phyloP scores from a whole-genome alignment of 2,113 vertebrate species.

The Mus pahari region DNA sequence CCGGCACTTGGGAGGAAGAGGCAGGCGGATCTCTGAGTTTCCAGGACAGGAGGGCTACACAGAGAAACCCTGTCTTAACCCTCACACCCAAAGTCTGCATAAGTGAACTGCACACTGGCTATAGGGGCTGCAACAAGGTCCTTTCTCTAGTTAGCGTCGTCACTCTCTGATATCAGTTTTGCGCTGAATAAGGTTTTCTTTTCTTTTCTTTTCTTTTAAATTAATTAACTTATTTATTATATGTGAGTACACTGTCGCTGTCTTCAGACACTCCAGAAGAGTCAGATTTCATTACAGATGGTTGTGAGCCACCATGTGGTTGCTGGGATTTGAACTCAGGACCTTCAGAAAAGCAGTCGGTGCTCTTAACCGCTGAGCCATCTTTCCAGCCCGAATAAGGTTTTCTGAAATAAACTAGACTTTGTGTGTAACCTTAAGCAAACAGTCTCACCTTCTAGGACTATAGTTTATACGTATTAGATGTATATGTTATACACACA shows the following conservation, averaged over 20 bases:
- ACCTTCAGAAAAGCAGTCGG: no score
- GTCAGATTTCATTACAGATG: no score
- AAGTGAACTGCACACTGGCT: background rate
- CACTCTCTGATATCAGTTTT: background rate
- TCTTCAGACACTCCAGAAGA: no score
- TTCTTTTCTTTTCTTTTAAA: no score
- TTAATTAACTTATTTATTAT: no score
- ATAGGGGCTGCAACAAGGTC: background rate
- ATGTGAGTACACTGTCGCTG: no score
- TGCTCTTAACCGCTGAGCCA: no score
- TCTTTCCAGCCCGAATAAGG: no score
- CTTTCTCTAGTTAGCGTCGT: background rate
- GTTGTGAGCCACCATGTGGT: no score
- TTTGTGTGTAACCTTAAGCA: background rate
- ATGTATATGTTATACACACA: background rate
- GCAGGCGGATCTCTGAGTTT: no score
- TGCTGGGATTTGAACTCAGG: no score
- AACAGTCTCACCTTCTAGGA: background rate
- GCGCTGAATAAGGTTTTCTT: background rate
- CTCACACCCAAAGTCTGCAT: background rate
- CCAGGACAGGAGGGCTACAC: background rate
- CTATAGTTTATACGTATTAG: background rate
- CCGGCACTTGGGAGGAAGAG: background rate
- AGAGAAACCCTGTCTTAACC: background rate
- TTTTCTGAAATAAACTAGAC: conserved; percentile 2